A percentile compares a stretch with the other conserved stretches of the same genome.
phyloP scores from a whole-genome alignment of 1,140 invertebrate genomes.

The Reticulitermes speratus region DNA sequence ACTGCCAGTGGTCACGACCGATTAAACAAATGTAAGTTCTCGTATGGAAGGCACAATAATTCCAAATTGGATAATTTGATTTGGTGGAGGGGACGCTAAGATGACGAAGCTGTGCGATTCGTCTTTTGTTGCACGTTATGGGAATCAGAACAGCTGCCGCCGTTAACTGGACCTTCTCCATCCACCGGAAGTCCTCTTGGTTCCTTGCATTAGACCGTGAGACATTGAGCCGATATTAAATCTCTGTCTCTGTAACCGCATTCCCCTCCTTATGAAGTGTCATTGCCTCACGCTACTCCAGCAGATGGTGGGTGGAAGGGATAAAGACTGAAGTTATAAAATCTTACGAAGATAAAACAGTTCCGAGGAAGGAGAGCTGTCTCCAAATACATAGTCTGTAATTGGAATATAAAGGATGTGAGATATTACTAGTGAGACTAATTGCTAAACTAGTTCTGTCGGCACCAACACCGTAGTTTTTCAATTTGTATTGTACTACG shows the following conservation, averaged over 20 bases:
- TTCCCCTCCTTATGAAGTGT: not conserved
- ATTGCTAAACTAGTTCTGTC: not conserved
- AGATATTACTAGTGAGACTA: not conserved
- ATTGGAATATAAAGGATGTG: conserved; percentile 12
- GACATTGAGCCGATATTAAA: conserved; percentile 12
- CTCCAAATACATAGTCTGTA: not conserved
- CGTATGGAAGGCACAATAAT: conserved; percentile 18
- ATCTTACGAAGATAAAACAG: not conserved
- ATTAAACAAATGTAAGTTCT: conserved; percentile 25
- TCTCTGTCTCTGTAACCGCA: not conserved
- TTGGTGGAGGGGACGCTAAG: not conserved
- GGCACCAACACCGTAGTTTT: not conserved
- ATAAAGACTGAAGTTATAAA: not conserved
- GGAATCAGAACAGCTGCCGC: conserved; percentile 18
- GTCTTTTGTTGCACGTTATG: conserved; percentile 24
- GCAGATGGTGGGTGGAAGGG: not conserved
- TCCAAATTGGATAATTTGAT: conserved; percentile 28
- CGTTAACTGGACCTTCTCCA: conserved; percentile 2
- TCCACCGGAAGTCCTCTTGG: conserved; percentile 23
- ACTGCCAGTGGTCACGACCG: not conserved
- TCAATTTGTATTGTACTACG: not conserved
- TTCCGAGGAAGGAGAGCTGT: not conserved
- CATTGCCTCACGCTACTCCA: not conserved
- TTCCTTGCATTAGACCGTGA: conserved; percentile 2
- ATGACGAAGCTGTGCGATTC: conserved; percentile 7